Percentiles rank a stretch among this genome's conserved stretches.
Conservation (phyloP, 2,113 vertebrate genomes). For the cattle (Bos taurus) region ARS-UCD2.0 NC_037344.1:68311001-68311500, state of each 20-base stretch:
- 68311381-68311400: background rate
- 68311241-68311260: background rate
- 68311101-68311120: slow-evolving; percentile 8
- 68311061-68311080: background rate
- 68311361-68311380: slow-evolving; percentile 5
- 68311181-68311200: background rate
- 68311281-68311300: background rate
- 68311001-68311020: background rate
- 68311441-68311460: background rate
- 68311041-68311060: background rate
- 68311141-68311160: background rate
- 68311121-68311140: background rate
- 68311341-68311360: background rate
- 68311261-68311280: background rate
- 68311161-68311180: background rate
- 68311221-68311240: background rate
- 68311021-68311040: background rate
- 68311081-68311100: background rate
- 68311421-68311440: background rate
- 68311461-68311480: background rate
- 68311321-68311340: slow-evolving; percentile 4
- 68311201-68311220: background rate
- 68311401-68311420: background rate
- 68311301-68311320: background rate
- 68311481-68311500: background rate